A percentile compares a stretch with the other conserved stretches of the same genome.
Conservation (phyloP, 2,113 vertebrate genomes). For the Leptocoma aspasia region DNA sequence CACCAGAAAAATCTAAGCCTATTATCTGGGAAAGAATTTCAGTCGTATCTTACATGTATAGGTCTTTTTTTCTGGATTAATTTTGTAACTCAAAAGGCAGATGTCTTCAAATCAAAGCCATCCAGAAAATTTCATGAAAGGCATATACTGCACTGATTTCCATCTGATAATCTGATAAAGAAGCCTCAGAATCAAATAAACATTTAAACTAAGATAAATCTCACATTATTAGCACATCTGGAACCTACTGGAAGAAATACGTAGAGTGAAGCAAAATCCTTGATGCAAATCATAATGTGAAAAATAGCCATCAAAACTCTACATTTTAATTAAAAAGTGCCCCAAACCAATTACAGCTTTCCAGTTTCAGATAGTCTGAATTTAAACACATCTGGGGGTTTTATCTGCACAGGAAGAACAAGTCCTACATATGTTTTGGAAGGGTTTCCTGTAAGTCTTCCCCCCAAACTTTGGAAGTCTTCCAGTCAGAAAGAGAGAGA, state of each 20-base stretch:
- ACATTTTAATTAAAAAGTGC: neutral
- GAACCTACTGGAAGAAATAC: neutral
- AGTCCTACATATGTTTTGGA: slow-evolving; percentile 43
- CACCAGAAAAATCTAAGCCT: neutral
- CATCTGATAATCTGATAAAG: neutral
- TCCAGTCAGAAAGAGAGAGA: slow-evolving; percentile 10
- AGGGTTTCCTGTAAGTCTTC: slow-evolving; percentile 44
- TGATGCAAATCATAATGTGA: neutral
- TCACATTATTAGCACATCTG: neutral
- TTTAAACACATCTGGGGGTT: neutral
- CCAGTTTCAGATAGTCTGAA: neutral
- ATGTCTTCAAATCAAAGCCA: neutral
- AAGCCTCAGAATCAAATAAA: slow-evolving; percentile 2
- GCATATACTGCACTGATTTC: neutral
- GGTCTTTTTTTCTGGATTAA: neutral
- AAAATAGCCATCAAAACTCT: neutral
- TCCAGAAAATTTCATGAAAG: neutral
- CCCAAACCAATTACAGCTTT: neutral
- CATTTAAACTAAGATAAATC: neutral
- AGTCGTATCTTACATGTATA: neutral
- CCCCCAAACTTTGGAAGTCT: neutral
- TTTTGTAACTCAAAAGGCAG: neutral
- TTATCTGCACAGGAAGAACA: slow-evolving; percentile 29
- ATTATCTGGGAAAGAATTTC: neutral
- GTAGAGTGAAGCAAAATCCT: neutral